Evolutionary conservation across 1,140 invertebrate genomes (phyloP), one percentile per base, ranked within the genome.

Genomic region (Trichonephila clavipes): DNA sequence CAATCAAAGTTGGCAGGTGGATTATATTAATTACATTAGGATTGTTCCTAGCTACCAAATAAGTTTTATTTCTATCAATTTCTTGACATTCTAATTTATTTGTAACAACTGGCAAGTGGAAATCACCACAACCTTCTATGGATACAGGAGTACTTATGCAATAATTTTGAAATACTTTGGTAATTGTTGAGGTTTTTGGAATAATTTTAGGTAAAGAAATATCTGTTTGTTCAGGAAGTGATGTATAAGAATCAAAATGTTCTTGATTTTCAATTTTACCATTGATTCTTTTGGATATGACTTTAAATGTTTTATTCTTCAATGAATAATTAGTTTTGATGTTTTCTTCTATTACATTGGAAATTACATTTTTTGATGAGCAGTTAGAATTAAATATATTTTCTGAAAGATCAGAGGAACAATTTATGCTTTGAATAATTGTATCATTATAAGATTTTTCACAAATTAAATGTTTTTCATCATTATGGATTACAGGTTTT

Each of bases 41-140:
- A 72, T 24, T 69, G 69, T 64, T 69, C 34, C 61, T 62, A 87
- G n/a, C 72, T 19, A 92, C 19, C 12, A 87, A 59, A 87, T 87
- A 92, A 21, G 91, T 92, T 92, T 87, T 92, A 77, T 92, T 87
- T 16, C 19, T 64, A 72, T 24, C n/a, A 19, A 59, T 87, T 92
- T 69, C 40, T 19, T 40, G 18, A 51, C 19, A n/a, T 92, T 87
- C 81, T 72, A 64, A 19, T 14, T 87, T 44, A 85, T 83, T 34
- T 59, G 16, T 28, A 24, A 90, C 72, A 14, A 62, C 10, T n/a
- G 89, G 89, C 18, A 90, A 81, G 61, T 90, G 89, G 82, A 90
- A 82, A 90, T 44, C n/a, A 40, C 28, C 34, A 64, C 24, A 62
- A 40, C 40, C 10, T 66, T 8, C 34, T 18, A 64, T 18, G 34